Base-by-base conservation (phyloP, 2,797 vertebrate species). In the Pipistrellus pipistrellus region DNA sequence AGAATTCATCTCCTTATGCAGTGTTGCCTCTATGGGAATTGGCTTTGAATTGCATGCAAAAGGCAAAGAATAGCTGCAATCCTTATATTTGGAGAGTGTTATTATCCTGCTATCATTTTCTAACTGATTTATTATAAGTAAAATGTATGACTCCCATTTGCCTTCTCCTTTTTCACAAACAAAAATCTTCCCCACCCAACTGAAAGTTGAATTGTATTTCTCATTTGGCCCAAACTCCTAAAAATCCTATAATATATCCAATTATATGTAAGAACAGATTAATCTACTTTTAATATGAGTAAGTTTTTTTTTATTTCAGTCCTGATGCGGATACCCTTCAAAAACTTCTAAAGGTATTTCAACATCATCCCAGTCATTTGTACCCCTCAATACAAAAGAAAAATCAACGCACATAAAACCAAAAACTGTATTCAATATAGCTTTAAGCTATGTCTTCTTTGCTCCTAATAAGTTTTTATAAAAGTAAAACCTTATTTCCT, bases 121-220 rank as follows among this genome's bases (percentile, higher is more conserved):
- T 76, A 73, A 73, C 35, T 75, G 88, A 71, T 85, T 85, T 90
- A 57, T 73, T 73, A 25, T 55, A 72, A 88, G 32, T 75, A 87
- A 90, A 86, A 85, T 51, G 25, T 21, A 90, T 83, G 59, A 64
- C 27, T 76, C 94, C 23, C 23, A 23, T 80, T 90, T 77, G 25
- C 46, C 25, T 72, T 94, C 59, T 85, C 32, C 10, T 57, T 93
- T 88, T 55, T 71, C 44, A 62, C 57, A 64, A 83, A 73, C 55
- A 94, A 90, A 90, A 85, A 78, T 90, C 59, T 94, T 20, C 23
- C 53, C 11, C 46, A 88, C n/a, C 57, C 72, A 72, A 83, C 27
- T 41, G 41, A 89, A 96, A 85, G 25, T 81, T 88, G 62, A 66
- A 94, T 27, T 86, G 35, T 53, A 32, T 86, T 95, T 96, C 55